A percentile compares a stretch with the other conserved stretches of the same genome.
phyloP scores from a whole-genome alignment of 1,140 invertebrate genomes.

The Caenorhabditis brenneri region DNA sequence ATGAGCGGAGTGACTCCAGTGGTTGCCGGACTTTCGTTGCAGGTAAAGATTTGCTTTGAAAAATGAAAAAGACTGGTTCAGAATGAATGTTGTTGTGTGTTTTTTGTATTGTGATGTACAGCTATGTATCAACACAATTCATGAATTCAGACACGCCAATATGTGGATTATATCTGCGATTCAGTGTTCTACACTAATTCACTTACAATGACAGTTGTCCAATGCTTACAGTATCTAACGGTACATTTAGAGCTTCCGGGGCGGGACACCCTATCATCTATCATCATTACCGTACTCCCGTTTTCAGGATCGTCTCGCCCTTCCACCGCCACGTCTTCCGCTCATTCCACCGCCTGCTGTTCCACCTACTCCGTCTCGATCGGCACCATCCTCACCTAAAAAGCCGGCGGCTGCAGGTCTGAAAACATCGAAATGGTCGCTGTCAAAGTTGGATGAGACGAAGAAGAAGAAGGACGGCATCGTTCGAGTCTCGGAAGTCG shows the following conservation, averaged over 20 bases:
- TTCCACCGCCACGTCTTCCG: background rate
- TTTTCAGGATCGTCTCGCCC: background rate
- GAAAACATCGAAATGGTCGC: conserved; percentile 5
- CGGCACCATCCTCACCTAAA: background rate
- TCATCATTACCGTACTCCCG: no score
- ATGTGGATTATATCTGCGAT: no score
- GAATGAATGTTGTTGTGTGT: no score
- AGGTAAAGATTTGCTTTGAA: background rate
- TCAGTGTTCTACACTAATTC: no score
- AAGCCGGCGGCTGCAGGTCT: background rate
- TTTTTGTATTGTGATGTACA: no score
- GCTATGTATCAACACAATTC: no score
- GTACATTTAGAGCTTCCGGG: no score
- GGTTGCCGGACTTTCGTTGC: background rate
- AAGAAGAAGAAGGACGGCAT: background rate
- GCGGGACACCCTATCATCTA: no score
- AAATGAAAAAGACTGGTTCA: background rate
- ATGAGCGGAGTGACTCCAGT: background rate
- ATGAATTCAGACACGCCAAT: no score
- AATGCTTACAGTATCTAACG: no score
- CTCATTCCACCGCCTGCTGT: background rate
- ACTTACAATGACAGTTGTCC: no score
- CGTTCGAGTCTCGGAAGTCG: background rate
- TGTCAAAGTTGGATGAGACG: conserved; percentile 13
- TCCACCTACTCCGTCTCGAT: background rate